A percentile compares a stretch with the other conserved stretches of the same genome.
Conservation (phyloP, 2,888 invertebrate species). For the Xestia sexstrigata region DNA sequence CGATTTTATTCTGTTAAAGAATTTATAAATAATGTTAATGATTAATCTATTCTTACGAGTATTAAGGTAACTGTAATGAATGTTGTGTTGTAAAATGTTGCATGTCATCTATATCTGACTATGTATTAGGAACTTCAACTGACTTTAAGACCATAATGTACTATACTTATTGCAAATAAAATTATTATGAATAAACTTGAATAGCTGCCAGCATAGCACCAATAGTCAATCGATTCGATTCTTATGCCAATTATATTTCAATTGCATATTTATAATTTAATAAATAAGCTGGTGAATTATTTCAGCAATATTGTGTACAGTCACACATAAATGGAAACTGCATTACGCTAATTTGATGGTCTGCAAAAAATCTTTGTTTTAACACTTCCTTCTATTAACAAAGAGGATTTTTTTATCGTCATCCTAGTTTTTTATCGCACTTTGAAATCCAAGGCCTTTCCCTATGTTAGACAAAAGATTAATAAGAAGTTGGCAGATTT, state of each 20-base stretch:
- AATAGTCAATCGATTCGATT: not conserved
- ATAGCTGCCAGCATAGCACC: no score
- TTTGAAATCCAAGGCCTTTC: slow-evolving; percentile 46
- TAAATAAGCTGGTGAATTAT: slow-evolving; percentile 1
- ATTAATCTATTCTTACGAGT: no score
- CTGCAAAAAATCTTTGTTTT: slow-evolving; percentile 36
- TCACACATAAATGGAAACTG: slow-evolving; percentile 47
- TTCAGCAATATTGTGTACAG: slow-evolving; percentile 29
- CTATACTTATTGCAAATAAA: no score
- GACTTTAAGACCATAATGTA: no score
- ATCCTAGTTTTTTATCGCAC: slow-evolving; percentile 3
- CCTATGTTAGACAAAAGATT: slow-evolving; percentile 14
- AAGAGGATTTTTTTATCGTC: slow-evolving; percentile 21
- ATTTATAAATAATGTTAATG: no score
- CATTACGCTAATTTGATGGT: slow-evolving; percentile 49
- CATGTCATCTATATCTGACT: no score
- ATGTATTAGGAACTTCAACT: no score
- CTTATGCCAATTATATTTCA: not conserved
- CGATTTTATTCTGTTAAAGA: no score
- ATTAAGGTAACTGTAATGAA: no score
- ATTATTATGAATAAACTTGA: no score
- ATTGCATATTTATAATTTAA: not conserved
- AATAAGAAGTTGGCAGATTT: no score
- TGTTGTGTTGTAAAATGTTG: no score
- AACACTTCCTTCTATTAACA: slow-evolving; percentile 32